Evolutionary conservation across 2,113 vertebrate species (phyloP), one percentile per base, ranked within the genome.

Genomic region (Tor tambroides): DNA sequence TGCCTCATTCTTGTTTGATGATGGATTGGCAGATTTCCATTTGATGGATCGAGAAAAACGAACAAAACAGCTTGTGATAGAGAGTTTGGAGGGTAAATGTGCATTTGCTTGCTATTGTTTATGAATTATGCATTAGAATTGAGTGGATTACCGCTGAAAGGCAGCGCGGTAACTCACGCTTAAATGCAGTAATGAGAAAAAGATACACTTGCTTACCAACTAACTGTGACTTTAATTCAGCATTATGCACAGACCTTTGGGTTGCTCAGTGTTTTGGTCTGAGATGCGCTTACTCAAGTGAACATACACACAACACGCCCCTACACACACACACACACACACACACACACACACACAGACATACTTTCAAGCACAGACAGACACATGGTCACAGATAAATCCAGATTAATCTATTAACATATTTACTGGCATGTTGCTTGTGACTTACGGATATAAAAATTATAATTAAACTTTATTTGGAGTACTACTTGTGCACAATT

Each of bases 81-180:
- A 21, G 61, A n/a, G 28, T 38, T 26, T 4, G 12, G 19, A 15
- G 63, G 26, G 63, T 28, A 69, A 69, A 49, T 51, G 21, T 21
- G 26, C 49, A 19, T 49, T 51, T 6, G 28, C 19, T 49, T 69
- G 19, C 63, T 7, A 26, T 35, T 30, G 38, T 81, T 49, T 69
- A 51, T 83, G 67, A 72, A 72, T 72, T 74, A 84, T 72, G 49
- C 28, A 84, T 74, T 38, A 72, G 46, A 14, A 41, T 71, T 59
- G 21, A 74, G 49, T 74, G 19, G 69, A 72, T 84, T 84, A 59
- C 5, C 2, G 7, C 49, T 71, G 61, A 15, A 69, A 69, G 80
- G 46, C 14, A 51, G 8, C 8, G 56, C 11, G 43, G 43, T 71
- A n/a, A 83, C 43, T 71, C 63, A 83, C 0, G 41, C 43, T 83